Base-by-base conservation (phyloP, 2,888 invertebrate species). In the Microctonus hyperodae region DNA sequence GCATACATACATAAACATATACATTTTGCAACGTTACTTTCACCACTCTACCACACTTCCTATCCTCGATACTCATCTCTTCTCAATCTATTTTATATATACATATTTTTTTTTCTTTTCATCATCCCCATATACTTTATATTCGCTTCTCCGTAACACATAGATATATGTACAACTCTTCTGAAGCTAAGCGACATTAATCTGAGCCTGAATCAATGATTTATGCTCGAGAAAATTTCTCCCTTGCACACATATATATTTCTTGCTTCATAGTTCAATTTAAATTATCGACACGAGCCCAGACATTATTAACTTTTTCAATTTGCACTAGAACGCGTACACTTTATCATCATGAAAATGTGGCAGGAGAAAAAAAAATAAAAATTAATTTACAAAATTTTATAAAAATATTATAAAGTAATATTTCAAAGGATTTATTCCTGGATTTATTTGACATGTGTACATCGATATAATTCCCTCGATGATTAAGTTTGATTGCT, bases 181-280 rank as follows among this genome's bases (percentile, higher is more conserved):
- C 11, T 20, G 22, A 23, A 51, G 50, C 51, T 50, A 51, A 28
- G 51, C 25, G 51, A 33, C 35, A 61, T 61, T 61, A 61, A 61
- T 61, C 61, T 61, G 51, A 31, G 35, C 33, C 28, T 6, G 31
- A 35, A 33, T 62, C 51, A 25, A 62, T 62, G 51, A 62, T 51
- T 62, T 35, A 51, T 62, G 61, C 51, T 53, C 51, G 20, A 22
- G 31, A 62, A 62, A 62, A 50, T 51, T 35, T 51, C 25, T n/a
- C 40, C n/a, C 35, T 58, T 23, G 57, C 23, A 22, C 57, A 10
- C 35, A 35, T 35, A 35, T 35, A 35, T 1, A 4, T 35, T 9
- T 35, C 35, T 35, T 10, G 5, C 35, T 5, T 37, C 57, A 57
- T 37, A 6, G 57, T 57, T 23, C 40, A 57, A 57, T 57, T 57